Percentiles rank a stretch among this genome's conserved stretches.
Evolutionary conservation across 2,797 vertebrate species (phyloP).

Genomic region (Enteromius mattozi): DNA sequence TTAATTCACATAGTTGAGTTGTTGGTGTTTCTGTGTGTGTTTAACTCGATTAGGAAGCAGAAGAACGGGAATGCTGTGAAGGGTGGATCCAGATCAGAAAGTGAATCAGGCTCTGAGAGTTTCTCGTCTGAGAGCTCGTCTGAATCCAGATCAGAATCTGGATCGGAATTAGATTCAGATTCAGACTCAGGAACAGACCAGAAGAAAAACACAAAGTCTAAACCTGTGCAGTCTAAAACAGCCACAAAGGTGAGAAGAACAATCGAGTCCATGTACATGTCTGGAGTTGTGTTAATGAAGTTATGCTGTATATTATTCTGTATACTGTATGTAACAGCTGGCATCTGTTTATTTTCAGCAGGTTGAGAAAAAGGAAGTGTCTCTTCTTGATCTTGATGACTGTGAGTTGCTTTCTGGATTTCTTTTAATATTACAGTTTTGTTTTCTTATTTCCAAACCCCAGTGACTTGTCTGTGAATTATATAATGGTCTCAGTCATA

Average conservation of each 20-base stretch:
- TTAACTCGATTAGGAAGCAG: neutral
- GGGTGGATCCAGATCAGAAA: constrained; percentile 12
- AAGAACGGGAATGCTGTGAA: constrained; percentile 32
- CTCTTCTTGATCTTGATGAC: constrained; percentile 91
- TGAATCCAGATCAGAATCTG: constrained; percentile 38
- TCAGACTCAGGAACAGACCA: constrained; percentile 51
- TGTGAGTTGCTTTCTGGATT: constrained; percentile 82
- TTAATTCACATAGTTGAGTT: neutral
- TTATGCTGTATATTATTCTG: neutral
- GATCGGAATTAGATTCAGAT: constrained; percentile 15
- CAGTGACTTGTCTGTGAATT: neutral
- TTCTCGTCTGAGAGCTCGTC: constrained; percentile 41
- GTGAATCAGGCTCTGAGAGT: constrained; percentile 22
- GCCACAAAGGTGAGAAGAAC: constrained; percentile 31
- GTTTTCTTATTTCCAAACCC: neutral
- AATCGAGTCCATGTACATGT: neutral
- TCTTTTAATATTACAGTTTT: neutral
- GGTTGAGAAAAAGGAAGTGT: constrained; percentile 82
- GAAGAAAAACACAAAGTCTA: constrained; percentile 27
- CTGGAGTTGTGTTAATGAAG: neutral
- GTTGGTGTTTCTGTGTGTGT: neutral
- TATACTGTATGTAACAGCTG: neutral
- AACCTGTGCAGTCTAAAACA: constrained; percentile 26
- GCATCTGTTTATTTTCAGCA: constrained; percentile 38
- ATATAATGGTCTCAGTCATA: neutral